Percentiles rank a stretch among this genome's conserved stretches.
Conservation (phyloP, 2,888 invertebrate species). For the Thelaira solivaga region DNA sequence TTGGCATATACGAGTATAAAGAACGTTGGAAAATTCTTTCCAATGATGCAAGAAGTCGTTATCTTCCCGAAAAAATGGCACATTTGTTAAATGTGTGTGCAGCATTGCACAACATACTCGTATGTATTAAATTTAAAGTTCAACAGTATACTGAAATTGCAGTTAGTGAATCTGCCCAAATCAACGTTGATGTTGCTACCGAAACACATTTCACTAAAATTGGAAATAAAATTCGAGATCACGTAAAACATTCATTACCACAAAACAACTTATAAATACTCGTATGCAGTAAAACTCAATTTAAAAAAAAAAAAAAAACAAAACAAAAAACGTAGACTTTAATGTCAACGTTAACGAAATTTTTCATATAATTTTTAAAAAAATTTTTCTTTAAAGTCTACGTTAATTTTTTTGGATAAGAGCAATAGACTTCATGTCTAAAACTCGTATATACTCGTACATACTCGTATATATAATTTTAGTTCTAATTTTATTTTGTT, state of each 20-base stretch:
- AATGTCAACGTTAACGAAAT: too few species aligned
- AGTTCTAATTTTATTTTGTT: too few species aligned
- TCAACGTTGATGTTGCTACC: not conserved
- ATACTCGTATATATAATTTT: too few species aligned
- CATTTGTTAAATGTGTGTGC: slow-evolving; percentile 3
- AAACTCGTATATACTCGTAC: too few species aligned
- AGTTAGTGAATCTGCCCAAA: not conserved
- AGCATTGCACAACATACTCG: not conserved
- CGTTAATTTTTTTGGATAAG: too few species aligned
- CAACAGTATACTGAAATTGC: not conserved
- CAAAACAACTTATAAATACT: not conserved
- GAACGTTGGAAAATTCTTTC: slow-evolving; percentile 33
- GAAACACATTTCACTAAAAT: not conserved
- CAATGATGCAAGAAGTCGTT: slow-evolving; percentile 25
- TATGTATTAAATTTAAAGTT: not conserved
- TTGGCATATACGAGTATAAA: slow-evolving; percentile 7
- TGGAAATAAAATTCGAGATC: not conserved
- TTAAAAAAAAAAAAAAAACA: too few species aligned
- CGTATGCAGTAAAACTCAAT: too few species aligned
- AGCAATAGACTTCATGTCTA: too few species aligned
- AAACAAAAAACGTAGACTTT: too few species aligned
- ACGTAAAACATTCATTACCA: not conserved
- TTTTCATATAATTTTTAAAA: too few species aligned
- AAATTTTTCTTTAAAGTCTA: too few species aligned
- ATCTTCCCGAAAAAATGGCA: slow-evolving; percentile 15